Conservation (phyloP, 1,140 invertebrate genomes). For the Platorchestia sp. region DNA sequence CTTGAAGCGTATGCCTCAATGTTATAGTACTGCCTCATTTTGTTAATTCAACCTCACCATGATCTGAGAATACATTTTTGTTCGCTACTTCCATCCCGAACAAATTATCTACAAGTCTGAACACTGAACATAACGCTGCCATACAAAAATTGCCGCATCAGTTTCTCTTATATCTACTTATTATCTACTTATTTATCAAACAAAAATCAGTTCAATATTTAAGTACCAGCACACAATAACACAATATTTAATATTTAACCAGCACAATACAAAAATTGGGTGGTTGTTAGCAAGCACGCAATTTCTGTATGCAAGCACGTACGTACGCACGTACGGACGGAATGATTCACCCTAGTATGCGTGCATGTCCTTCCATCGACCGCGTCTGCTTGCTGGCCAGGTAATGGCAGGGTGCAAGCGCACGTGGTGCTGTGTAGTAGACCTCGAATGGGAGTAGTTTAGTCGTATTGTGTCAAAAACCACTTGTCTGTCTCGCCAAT, state of each 20-base stretch:
- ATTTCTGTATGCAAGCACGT: no score
- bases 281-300: background rate
- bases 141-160: background rate
- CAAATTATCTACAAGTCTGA: no score
- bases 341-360: background rate
- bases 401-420: background rate
- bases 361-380: background rate
- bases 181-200: background rate
- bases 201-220: background rate
- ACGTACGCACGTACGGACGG: no score
- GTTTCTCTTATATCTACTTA: background rate
- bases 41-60: no score
- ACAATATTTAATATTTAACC: no score
- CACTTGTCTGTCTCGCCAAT: background rate
- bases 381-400: background rate
- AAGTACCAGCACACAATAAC: no score
- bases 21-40: no score
- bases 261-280: no score
- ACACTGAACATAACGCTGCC: background rate
- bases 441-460: background rate
- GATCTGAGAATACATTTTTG: no score
- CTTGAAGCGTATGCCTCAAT: no score
- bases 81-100: no score
- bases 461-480: background rate
- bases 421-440: background rate